Evolutionary conservation across 2,113 vertebrate genomes (phyloP).

Genomic region (Hemiscyllium ocellatum): DNA sequence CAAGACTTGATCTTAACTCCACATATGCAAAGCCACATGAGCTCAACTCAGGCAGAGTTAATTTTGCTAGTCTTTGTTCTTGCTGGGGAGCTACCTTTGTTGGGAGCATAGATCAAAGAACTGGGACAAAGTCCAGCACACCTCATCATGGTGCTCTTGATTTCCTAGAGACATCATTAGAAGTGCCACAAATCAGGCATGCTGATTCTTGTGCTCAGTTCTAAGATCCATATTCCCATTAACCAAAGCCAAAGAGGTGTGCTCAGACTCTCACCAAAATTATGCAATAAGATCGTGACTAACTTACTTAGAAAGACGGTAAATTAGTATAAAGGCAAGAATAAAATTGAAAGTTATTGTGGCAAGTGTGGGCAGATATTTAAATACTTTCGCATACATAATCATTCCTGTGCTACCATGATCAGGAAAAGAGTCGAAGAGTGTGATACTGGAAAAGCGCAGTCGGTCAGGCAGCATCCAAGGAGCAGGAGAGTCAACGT

Average conservation of each 20-base stretch:
- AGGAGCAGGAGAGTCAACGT: no score
- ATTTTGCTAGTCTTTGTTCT: background rate
- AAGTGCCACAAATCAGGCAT: background rate
- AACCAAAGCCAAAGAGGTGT: background rate
- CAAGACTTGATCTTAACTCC: background rate
- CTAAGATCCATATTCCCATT: background rate
- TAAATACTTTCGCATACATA: background rate
- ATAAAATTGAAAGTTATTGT: background rate
- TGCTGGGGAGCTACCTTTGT: background rate
- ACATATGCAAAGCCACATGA: background rate
- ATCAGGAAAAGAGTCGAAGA: background rate
- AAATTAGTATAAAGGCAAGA: background rate
- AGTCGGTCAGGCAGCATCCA: no score
- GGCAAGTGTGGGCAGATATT: background rate
- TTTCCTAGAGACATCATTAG: background rate
- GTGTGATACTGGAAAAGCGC: no score
- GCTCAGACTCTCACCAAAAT: background rate
- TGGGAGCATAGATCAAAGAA: slow-evolving; percentile 1
- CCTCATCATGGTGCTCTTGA: background rate
- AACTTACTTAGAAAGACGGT: background rate
- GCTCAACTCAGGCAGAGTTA: background rate
- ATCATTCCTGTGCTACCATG: background rate
- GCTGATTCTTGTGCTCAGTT: background rate
- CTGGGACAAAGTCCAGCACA: background rate
- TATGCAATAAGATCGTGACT: background rate